Conservation (phyloP, 2,797 vertebrate genomes). For the Hyperoplus immaculatus region DNA sequence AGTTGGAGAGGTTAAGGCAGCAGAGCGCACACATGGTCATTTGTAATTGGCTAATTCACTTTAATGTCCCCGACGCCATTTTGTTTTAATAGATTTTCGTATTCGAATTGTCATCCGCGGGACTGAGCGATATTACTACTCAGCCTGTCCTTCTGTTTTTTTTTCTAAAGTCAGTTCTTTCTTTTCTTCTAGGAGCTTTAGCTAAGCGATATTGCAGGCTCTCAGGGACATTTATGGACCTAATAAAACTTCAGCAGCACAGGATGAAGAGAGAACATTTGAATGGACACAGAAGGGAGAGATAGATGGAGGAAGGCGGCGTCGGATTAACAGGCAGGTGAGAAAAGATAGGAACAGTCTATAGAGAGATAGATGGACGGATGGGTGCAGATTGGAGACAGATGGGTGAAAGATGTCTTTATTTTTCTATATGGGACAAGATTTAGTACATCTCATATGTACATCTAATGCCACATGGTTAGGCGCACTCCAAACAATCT, state of each 20-base stretch:
- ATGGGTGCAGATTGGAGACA: slow-evolving; percentile 25
- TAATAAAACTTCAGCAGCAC: slow-evolving; percentile 82
- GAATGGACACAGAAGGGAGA: slow-evolving; percentile 47
- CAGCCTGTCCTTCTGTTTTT: slow-evolving; percentile 21
- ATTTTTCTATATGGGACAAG: slow-evolving; percentile 8
- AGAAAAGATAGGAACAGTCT: slow-evolving; percentile 44
- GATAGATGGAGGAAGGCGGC: slow-evolving; percentile 47
- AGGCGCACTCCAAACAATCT: not conserved
- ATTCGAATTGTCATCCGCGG: slow-evolving; percentile 66
- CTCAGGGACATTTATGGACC: slow-evolving; percentile 84
- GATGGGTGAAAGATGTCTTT: slow-evolving; percentile 10
- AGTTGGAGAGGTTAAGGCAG: slow-evolving; percentile 77
- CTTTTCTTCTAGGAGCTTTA: slow-evolving; percentile 60
- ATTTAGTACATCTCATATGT: slow-evolving; percentile 2
- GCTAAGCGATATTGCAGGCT: slow-evolving; percentile 75
- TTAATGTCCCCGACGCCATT: slow-evolving; percentile 84
- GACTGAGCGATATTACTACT: slow-evolving; percentile 61
- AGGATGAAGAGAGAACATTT: slow-evolving; percentile 71
- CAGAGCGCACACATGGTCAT: slow-evolving; percentile 77
- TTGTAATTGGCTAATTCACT: slow-evolving; percentile 88
- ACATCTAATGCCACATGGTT: not conserved
- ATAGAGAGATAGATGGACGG: slow-evolving; percentile 29
- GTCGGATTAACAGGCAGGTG: slow-evolving; percentile 49
- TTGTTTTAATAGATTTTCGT: slow-evolving; percentile 80
- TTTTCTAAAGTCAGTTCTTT: slow-evolving; percentile 43